Evolutionary conservation across 2,113 vertebrate genomes (phyloP).

Genomic region (Neolamprologus variostigma): DNA sequence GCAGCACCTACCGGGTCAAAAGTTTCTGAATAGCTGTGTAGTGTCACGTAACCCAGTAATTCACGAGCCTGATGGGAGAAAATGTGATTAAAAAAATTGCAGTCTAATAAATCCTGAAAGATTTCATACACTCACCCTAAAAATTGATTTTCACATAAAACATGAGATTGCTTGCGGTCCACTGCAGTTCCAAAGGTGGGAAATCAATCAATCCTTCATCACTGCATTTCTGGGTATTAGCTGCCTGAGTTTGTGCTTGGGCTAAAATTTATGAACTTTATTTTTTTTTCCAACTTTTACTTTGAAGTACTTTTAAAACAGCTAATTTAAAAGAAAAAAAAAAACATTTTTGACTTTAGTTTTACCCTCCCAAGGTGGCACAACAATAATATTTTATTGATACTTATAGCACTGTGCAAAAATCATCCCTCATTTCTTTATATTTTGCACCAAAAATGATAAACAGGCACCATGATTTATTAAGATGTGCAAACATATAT

Average conservation of each 20-base stretch:
- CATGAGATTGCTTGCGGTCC: slow-evolving; percentile 26
- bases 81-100: slow-evolving; percentile 33
- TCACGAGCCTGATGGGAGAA: slow-evolving; percentile 2
- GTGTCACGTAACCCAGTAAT: not conserved
- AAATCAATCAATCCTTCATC: slow-evolving; percentile 26
- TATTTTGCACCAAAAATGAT: not conserved
- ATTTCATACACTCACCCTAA: slow-evolving; percentile 10
- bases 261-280: not conserved
- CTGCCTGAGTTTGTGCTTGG: not conserved
- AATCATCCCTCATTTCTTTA: not conserved
- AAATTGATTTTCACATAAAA: slow-evolving; percentile 45
- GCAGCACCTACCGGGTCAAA: not conserved
- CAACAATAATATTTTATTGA: not conserved
- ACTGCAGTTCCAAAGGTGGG: not conserved
- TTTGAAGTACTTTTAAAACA: not conserved
- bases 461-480: not conserved
- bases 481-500: not conserved
- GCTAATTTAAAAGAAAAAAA: not conserved
- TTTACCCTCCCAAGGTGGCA: not conserved
- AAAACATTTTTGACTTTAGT: not conserved
- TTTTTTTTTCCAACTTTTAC: not conserved
- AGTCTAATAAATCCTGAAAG: slow-evolving; percentile 30
- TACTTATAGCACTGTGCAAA: not conserved
- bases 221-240: not conserved
- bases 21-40: not conserved